phyloP scores from a whole-genome alignment of 30 jellyfish, hydroid and myxozoan species.

The Sanderia malayensis region DNA sequence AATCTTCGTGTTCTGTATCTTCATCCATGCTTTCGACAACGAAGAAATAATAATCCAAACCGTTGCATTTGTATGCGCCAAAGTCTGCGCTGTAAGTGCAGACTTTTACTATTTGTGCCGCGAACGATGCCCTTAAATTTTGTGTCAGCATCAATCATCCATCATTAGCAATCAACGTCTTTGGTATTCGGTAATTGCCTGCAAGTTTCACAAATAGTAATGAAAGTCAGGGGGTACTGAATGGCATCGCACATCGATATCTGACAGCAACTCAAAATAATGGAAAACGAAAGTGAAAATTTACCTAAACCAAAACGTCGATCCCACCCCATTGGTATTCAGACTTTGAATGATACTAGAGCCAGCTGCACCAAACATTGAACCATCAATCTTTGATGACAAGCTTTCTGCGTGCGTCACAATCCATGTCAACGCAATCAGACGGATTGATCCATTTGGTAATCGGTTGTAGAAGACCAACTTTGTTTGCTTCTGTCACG shows the following conservation, averaged over 20 bases:
- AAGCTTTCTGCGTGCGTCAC: constrained; percentile 90
- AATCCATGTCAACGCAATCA: constrained; percentile 99
- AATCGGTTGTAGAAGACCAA: constrained; percentile 40
- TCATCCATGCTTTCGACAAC: constrained; percentile 88
- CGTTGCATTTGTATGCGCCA: constrained; percentile 71
- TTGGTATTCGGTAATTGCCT: constrained; percentile 94
- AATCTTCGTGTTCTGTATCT: constrained; percentile 91
- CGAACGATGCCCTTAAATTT: constrained; percentile 89
- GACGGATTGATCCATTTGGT: constrained; percentile 84
- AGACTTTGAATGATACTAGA: constrained; percentile 71
- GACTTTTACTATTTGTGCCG: constrained; percentile 53
- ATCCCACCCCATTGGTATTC: constrained; percentile 96
- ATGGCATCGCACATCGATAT: no score
- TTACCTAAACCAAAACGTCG: constrained; percentile 86
- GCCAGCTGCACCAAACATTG: constrained; percentile 65
- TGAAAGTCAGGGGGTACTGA: no score
- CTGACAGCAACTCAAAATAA: no score
- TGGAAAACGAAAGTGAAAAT: no score
- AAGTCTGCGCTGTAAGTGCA: constrained; percentile 58
- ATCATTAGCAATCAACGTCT: constrained; percentile 55
- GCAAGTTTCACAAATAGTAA: no score
- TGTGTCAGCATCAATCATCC: constrained; percentile 52
- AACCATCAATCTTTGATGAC: constrained; percentile 88
- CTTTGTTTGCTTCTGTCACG: constrained; percentile 65
- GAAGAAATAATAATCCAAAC: constrained; percentile 67